phyloP scores from a whole-genome alignment of 2,797 vertebrate genomes.

The Pseudomugil gertrudae region DNA sequence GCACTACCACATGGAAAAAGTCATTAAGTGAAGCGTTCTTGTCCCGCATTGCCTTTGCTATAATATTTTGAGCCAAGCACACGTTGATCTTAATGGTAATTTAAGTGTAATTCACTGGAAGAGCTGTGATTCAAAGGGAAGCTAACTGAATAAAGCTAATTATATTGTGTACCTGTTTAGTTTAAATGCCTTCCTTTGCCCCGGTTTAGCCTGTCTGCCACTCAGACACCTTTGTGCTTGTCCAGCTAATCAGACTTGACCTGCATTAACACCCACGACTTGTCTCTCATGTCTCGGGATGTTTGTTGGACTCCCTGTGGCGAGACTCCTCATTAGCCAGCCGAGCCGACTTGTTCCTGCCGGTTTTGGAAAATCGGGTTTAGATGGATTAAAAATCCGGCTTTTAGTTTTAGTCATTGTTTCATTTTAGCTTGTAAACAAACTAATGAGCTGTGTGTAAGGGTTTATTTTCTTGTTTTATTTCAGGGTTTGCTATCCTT shows the following conservation, averaged over 20 bases:
- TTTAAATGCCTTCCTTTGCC: conserved; percentile 4
- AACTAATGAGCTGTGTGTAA: no score
- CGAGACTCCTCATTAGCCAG: conserved; percentile 51
- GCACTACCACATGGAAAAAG: conserved; percentile 14
- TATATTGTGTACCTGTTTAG: background rate
- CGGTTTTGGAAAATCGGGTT: conserved; percentile 51
- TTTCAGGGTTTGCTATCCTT: conserved; percentile 88
- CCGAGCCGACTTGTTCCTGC: conserved; percentile 36
- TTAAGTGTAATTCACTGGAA: conserved; percentile 14
- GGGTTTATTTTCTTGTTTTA: background rate
- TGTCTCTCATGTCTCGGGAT: conserved; percentile 59
- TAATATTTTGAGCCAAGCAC: conserved; percentile 1
- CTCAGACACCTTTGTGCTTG: conserved; percentile 10
- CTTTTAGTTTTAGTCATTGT: conserved; percentile 48
- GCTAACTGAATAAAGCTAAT: background rate
- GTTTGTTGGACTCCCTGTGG: conserved; percentile 47
- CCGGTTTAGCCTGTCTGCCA: background rate
- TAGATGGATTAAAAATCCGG: conserved; percentile 55
- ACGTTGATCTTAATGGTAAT: conserved; percentile 3
- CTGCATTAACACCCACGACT: conserved; percentile 36
- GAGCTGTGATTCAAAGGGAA: conserved; percentile 3
- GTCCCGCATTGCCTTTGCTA: background rate
- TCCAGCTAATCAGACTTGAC: conserved; percentile 49
- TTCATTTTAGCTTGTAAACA: conserved; percentile 12
- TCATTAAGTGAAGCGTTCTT: conserved; percentile 3